These are phyloP conservation scores for Egretta garzetta DNA, from an alignment of 2,113 vertebrate genomes.

Conservation along the genomic window DNA sequence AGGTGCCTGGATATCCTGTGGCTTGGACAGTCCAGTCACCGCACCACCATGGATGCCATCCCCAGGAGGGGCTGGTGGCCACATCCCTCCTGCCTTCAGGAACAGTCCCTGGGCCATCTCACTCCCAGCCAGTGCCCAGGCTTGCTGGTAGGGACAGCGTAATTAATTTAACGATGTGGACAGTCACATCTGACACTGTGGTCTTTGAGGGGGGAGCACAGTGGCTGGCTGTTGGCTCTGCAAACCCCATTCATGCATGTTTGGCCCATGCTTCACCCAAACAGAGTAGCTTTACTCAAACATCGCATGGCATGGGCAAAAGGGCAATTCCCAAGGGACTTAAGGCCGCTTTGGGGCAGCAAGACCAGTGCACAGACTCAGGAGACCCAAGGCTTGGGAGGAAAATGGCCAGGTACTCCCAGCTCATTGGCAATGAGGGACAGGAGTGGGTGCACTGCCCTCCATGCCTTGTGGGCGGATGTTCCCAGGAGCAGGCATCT, in stretches of 20 bases:
- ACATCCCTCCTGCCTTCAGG: accelerated
- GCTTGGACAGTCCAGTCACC: background rate
- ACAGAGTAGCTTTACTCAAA: background rate
- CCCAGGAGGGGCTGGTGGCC: background rate
- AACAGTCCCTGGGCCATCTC: background rate
- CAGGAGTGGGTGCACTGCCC: background rate
- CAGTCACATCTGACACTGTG: accelerated
- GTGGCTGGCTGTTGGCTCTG: background rate
- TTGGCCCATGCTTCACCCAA: background rate
- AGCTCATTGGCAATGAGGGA: background rate
- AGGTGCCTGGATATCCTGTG: background rate
- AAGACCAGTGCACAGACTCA: background rate
- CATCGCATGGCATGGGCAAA: accelerated
- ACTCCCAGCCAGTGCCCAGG: background rate
- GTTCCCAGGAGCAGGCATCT: background rate
- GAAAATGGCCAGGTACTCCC: background rate
- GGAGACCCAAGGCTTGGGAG: background rate
- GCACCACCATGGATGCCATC: background rate
- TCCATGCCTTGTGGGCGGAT: background rate
- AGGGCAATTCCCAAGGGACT: background rate
- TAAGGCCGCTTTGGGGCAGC: background rate
- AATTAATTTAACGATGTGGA: background rate
- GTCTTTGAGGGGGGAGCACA: background rate
- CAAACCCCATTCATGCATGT: accelerated
- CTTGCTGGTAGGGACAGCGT: background rate